Evolutionary conservation across 2,797 vertebrate genomes (phyloP).

Genomic region (Siniperca undulata): DNA sequence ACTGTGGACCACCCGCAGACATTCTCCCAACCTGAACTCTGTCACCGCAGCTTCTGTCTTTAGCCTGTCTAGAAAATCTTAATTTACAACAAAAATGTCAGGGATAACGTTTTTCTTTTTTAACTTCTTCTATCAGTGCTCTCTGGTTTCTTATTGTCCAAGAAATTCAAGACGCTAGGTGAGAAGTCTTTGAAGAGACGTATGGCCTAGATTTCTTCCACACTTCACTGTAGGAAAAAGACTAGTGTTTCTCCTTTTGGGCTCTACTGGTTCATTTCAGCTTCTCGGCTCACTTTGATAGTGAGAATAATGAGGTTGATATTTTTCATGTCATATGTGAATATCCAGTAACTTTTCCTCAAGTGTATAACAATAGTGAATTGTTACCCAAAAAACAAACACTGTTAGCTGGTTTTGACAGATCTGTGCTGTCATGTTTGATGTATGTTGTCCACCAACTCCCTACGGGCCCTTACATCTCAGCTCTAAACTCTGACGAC

Average conservation of each 20-base stretch:
- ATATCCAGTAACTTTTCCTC: not conserved
- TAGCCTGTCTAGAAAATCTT: conserved; percentile 7
- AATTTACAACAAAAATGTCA: conserved; percentile 5
- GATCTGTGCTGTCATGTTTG: not conserved
- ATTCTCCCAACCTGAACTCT: conserved; percentile 2
- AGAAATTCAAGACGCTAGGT: not conserved
- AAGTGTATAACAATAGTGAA: not conserved
- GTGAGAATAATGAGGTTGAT: not conserved
- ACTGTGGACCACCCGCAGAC: conserved; percentile 52
- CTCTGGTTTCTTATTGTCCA: not conserved
- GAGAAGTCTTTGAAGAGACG: conserved; percentile 20
- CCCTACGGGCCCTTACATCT: not conserved
- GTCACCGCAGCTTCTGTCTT: not conserved
- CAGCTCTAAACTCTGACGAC: not conserved
- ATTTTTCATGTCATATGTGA: not conserved
- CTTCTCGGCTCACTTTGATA: not conserved
- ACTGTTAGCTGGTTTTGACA: not conserved
- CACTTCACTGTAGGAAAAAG: not conserved
- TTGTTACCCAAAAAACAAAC: not conserved
- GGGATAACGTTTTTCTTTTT: not conserved
- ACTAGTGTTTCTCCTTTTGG: not conserved
- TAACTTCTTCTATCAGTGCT: not conserved
- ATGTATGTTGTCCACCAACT: not conserved
- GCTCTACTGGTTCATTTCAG: not conserved
- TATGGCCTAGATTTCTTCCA: not conserved